Base-by-base conservation (phyloP, 2,113 vertebrate species). In the Chunga burmeisteri region DNA sequence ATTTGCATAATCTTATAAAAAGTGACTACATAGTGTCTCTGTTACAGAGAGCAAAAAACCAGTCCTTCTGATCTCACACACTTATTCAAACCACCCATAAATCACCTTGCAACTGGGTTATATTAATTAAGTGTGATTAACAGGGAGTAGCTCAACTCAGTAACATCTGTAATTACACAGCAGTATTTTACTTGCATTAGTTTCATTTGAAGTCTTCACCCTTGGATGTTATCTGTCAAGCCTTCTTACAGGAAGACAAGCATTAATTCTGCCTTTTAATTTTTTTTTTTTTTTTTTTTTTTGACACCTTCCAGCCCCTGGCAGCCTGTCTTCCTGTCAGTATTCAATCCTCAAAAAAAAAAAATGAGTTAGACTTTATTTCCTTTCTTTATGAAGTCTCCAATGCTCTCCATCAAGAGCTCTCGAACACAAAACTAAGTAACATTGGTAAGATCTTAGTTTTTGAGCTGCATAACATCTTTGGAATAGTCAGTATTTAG, bases 71-170 rank as follows among this genome's bases (percentile, higher is more conserved):
- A 95, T 62, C 53, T 80, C 40, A 72, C 6, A 53, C 21, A 29
- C 20, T 52, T 75, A 70, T 7, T 79, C 67, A 92, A 92, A 86
- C 29, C 46, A 91, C 23, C 65, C 36, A 38, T 32, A 90, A 71
- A 81, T 36, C 70, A 88, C 26, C 44, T 79, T 49, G 23, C 84
- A 94, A 86, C 10, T 47, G 67, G 65, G 71, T 93, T 88, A 47
- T 68, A 72, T 84, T 93, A 94, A 93, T 96, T 81, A 91, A 68
- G 56, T 58, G 34, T 38, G 44, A 97, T 87, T 97, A 97, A 68
- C 61, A 94, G 44, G 52, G 49, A 91, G 49, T 29, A 88, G 65
- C 59, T 90, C 75, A 85, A 84, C 34, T 65, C 81, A 25, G 63
- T 32, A 91, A 78, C 25, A 66, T 34, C 74, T 84, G 44, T 70